Evolutionary conservation across 2,888 invertebrate genomes (phyloP).

Genomic region (Hypsopygia costalis): DNA sequence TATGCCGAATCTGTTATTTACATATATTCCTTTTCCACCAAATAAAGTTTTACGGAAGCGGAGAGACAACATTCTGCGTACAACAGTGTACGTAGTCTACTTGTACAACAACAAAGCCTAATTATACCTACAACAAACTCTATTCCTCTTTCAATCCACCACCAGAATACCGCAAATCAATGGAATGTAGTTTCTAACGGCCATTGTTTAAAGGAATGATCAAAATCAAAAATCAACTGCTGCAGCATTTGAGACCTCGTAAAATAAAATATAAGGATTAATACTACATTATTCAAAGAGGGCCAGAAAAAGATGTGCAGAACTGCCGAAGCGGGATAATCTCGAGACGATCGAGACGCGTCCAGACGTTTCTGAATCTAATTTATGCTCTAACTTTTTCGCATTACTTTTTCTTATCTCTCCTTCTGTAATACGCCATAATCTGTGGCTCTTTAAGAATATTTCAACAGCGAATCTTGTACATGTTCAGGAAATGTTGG

Average conservation of each 20-base stretch:
- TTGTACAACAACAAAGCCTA: no score
- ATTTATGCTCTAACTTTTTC: conserved; percentile 72
- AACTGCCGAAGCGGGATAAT: conserved; percentile 6
- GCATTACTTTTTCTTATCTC: conserved; percentile 73
- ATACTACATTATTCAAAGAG: neutral
- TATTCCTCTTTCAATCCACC: no score
- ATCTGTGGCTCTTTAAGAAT: conserved; percentile 12
- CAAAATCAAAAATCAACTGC: no score
- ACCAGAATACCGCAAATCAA: no score
- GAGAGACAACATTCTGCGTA: no score
- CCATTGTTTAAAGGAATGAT: no score
- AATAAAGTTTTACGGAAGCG: no score
- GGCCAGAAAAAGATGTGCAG: neutral
- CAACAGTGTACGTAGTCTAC: no score
- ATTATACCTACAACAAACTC: no score
- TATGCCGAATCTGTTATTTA: no score
- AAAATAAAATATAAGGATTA: neutral
- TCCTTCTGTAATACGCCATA: conserved; percentile 49
- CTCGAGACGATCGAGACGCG: conserved; percentile 2
- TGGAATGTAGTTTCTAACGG: no score
- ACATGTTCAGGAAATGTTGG: neutral
- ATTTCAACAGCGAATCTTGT: neutral
- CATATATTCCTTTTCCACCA: no score
- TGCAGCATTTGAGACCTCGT: neutral
- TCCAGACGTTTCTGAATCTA: conserved; percentile 16